Base-by-base conservation (phyloP, 2,113 vertebrate genomes). In the Platysteira castanea region DNA sequence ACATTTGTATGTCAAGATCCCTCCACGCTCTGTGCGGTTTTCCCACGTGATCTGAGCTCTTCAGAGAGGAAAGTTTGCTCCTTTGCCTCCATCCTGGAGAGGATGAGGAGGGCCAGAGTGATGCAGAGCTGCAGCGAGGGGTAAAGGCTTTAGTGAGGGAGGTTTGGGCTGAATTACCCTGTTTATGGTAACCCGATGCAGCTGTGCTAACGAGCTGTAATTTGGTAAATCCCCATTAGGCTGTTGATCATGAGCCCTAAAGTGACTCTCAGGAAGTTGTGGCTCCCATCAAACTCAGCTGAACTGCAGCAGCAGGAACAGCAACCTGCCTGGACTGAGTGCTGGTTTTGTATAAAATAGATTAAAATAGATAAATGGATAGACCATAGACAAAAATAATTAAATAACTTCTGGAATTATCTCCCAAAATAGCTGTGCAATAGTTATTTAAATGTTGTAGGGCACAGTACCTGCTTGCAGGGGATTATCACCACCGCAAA, bases 1-100 rank as follows among this genome's bases (percentile, higher is more conserved):
- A 90, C 93, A 77, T 96, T 97, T 97, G 95, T 96, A 93, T 75
- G 0, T 47, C 1, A 56, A 93, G 92, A 97, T 98, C 96, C 80
- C 37, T 50, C 71, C 39, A 93, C 6, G 5, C 90, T 96, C 84
- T 57, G 61, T 95, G 97, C 1, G 96, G 95, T 97, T 97, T 98
- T 96, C 76, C 75, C 88, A 85, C 8, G 23, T 91, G 97, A 96
- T 93, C 85, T 54, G 59, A 84, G 64, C 21, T 41, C 35, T 57
- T 53, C 1, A 9, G 42, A 41, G 63, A 91, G 18, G 23, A 59
- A 73, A 84, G 11, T 85, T 84, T 87, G 33, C 76, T 90, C 37
- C 30, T 96, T 63, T 23, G 19, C 64, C 76, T 90, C 67, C 64
- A 47, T 83, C 50, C 57, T 18, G 1, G 77, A 56, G n/a, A 60